Base-by-base conservation (phyloP, 1,140 invertebrate genomes). In the Lordiphosa clarofinis region DNA sequence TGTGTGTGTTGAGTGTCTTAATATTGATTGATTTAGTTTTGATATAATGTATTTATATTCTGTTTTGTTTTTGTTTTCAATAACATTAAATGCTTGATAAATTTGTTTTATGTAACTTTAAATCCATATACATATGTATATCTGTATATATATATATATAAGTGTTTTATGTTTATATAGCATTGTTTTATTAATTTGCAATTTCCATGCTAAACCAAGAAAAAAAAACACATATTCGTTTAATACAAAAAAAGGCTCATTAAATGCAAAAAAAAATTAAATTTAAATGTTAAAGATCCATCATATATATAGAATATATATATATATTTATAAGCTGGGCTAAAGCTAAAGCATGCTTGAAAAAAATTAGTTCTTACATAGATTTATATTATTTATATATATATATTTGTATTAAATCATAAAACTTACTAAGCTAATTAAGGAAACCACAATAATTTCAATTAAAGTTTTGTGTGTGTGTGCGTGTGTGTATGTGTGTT, bases 371-470 rank as follows among this genome's bases (percentile, higher is more conserved):
- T 42, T 42, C 8, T 40, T 9, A 12, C 19, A 19, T 42, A 10
- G 21, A 19, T 19, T 40, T 40, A 7, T 10, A 15, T n/a, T 15
- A 3, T 19, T 35, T 15, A 3, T 19, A 5, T 52, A 8, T 36
- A 6, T 49, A 11, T 36, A 6, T 49, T 9, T 58, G n/a, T 31
- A 31, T 11, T 42, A 54, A 66, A 62, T 62, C 7, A 42, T 53
- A 62, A 46, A 64, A 61, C 76, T 81, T 81, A 81, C 28, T 59
- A 50, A 37, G 61, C 76, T 81, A 81, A 61, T 82, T 81, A 81
- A 81, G 76, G 74, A 79, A 79, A 79, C 74, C 75, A 79, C 65
- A 73, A 62, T 74, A 68, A 73, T 68, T 72, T 66, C 64, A 67
- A 50, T 73, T 56, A 40, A 57, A 54, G 49, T 63, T 63, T 57